Evolutionary conservation across 2,888 invertebrate species (phyloP).

Genomic region (Nomada flava): DNA sequence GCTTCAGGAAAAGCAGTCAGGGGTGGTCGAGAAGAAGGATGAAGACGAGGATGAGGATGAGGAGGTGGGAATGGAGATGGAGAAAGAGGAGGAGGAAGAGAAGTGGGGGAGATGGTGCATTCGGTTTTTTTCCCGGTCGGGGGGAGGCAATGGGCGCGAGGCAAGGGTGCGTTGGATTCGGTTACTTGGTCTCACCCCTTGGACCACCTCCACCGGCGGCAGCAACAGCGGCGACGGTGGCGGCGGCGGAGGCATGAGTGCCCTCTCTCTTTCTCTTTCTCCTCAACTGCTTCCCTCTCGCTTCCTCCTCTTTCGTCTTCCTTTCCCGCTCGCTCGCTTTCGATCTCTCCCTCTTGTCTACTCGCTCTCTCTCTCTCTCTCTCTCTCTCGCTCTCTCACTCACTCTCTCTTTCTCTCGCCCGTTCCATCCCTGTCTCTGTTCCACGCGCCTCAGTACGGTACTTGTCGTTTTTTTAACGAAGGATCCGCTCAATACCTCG

Average conservation of each 20-base stretch:
- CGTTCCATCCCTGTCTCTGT: constrained; percentile 59
- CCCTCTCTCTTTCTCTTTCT: constrained; percentile 36
- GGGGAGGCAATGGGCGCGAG: constrained; percentile 71
- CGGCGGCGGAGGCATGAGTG: constrained; percentile 58
- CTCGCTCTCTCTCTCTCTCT: neutral
- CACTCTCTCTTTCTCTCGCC: constrained; percentile 49
- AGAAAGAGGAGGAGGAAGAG: constrained; percentile 32
- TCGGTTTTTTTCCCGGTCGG: constrained; percentile 75
- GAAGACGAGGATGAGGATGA: constrained; percentile 24
- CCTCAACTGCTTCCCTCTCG: constrained; percentile 12
- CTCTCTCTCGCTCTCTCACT: constrained; percentile 23
- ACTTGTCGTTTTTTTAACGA: constrained; percentile 83
- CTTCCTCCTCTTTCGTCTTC: constrained; percentile 51
- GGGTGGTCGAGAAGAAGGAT: constrained; percentile 52
- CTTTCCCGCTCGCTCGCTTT: constrained; percentile 54
- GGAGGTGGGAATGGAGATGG: constrained; percentile 61
- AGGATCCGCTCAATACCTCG: constrained; percentile 84
- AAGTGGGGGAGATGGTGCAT: constrained; percentile 74
- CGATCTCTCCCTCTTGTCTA: constrained; percentile 48
- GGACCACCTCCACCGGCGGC: constrained; percentile 68
- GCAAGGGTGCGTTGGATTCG: constrained; percentile 82
- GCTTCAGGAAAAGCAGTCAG: constrained; percentile 70
- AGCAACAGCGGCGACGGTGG: constrained; percentile 36
- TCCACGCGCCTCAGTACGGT: constrained; percentile 75
- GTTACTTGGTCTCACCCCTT: constrained; percentile 82